Conservation (phyloP, 1,140 invertebrate species). For the Caenorhabditis inopinata region DNA sequence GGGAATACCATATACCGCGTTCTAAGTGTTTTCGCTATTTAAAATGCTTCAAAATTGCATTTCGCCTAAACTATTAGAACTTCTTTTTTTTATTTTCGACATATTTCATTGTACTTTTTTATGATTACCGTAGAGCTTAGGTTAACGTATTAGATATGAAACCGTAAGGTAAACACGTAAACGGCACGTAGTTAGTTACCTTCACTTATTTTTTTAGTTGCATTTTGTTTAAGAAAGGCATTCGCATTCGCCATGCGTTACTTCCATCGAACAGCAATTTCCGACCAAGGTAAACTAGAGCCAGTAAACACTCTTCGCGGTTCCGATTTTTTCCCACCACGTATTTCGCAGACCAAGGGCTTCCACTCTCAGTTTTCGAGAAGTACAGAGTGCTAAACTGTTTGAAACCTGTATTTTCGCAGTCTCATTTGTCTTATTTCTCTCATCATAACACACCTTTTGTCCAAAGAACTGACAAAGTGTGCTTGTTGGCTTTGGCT, state of each 20-base stretch:
- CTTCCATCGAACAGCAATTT: not conserved
- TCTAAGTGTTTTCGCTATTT: no score
- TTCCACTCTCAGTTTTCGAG: not conserved
- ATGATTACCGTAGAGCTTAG: constrained; percentile 11
- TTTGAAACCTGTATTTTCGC: not conserved
- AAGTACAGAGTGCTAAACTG: not conserved
- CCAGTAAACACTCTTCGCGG: not conserved
- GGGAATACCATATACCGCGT: no score
- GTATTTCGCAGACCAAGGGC: not conserved
- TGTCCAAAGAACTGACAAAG: constrained; percentile 19
- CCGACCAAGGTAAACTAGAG: not conserved
- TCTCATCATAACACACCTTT: constrained; percentile 8
- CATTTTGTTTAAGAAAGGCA: no score
- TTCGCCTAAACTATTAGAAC: not conserved
- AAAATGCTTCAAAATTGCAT: not conserved
- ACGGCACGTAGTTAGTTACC: not conserved
- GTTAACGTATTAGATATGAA: not conserved
- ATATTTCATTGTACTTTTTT: not conserved
- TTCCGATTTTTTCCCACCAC: not conserved
- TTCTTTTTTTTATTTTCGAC: not conserved
- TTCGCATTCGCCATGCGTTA: not conserved
- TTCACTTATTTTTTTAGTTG: not conserved
- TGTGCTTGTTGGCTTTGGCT: constrained; percentile 13
- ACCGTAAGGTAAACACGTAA: not conserved
- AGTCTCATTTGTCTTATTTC: not conserved